These are phyloP conservation scores for Nematostella vectensis DNA, from an alignment of 92 coral and sea anemone genomes.

Conservation along the genomic window DNA sequence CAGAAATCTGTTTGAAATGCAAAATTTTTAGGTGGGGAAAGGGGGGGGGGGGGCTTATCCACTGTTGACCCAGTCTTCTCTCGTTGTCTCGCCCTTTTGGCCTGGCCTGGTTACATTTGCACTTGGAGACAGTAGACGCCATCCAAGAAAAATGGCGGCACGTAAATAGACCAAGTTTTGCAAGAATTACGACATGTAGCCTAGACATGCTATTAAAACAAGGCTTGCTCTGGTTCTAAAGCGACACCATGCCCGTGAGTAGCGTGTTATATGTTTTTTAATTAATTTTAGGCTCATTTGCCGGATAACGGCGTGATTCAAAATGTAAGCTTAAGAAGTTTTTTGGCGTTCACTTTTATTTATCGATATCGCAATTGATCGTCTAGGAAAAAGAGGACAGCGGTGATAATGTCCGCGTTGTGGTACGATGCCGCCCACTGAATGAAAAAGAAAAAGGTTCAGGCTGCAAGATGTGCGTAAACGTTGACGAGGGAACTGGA, in stretches of 20 bases:
- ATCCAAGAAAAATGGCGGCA: slow-evolving; percentile 15
- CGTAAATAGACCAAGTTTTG: too few relatives aligned
- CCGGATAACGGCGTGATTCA: neutral
- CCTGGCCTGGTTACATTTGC: slow-evolving; percentile 18
- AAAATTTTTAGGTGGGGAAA: too few relatives aligned
- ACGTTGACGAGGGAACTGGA: slow-evolving; percentile 84
- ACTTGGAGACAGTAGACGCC: slow-evolving; percentile 34
- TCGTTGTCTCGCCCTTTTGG: too few relatives aligned
- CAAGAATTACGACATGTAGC: too few relatives aligned
- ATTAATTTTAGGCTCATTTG: neutral
- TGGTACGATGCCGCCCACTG: slow-evolving; percentile 97
- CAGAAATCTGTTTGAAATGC: too few relatives aligned
- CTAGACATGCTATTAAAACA: too few relatives aligned
- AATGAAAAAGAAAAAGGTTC: slow-evolving; percentile 77
- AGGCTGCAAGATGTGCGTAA: slow-evolving; percentile 66
- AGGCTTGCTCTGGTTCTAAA: too few relatives aligned
- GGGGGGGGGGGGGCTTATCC: too few relatives aligned
- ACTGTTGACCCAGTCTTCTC: too few relatives aligned
- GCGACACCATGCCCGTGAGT: slow-evolving; percentile 37
- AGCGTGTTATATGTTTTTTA: neutral
- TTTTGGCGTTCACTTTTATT: too few relatives aligned
- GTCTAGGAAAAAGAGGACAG: slow-evolving; percentile 57
- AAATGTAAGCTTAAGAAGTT: too few relatives aligned
- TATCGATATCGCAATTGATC: slow-evolving; percentile 9
- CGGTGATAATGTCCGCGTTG: slow-evolving; percentile 94